Conservation (phyloP, 1,140 invertebrate genomes). For the Drosophila bifasciata region DNA sequence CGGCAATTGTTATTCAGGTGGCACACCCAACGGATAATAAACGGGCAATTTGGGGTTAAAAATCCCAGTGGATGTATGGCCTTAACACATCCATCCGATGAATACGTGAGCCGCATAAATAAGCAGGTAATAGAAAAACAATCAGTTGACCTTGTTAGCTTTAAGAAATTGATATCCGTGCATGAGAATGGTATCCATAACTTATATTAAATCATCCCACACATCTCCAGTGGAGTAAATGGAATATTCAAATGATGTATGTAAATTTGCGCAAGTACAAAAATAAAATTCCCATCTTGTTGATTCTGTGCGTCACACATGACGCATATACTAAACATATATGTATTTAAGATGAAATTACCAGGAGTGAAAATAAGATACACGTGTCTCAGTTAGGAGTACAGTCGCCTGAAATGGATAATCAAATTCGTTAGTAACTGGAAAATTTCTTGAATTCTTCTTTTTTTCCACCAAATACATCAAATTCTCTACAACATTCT, state of each 20-base stretch:
- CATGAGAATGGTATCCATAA: background rate
- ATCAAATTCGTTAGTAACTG: background rate
- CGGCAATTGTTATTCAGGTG: conserved; percentile 39
- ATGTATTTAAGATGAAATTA: conserved; percentile 27
- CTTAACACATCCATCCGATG: conserved; percentile 33
- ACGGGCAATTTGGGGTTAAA: conserved; percentile 53
- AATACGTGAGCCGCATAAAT: conserved; percentile 26
- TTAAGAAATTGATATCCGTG: conserved; percentile 9
- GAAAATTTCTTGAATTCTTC: background rate
- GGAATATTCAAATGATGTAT: background rate
- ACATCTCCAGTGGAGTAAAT: background rate
- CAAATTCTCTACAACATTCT: background rate
- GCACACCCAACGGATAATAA: conserved; percentile 46
- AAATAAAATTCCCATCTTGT: conserved; percentile 9
- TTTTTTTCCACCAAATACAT: background rate
- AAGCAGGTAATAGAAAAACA: conserved; percentile 3
- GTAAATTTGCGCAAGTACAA: background rate
- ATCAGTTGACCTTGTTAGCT: conserved; percentile 16
- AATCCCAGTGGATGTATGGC: conserved; percentile 38
- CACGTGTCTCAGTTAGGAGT: too few relatives aligned
- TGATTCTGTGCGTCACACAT: conserved; percentile 16
- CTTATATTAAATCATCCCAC: conserved; percentile 4
- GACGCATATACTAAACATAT: too few relatives aligned
- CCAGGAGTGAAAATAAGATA: conserved; percentile 7
- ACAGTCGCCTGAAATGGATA: too few relatives aligned